A percentile compares a stretch with the other conserved stretches of the same genome.
Evolutionary conservation across 2,888 invertebrate genomes (phyloP).

Genomic region (Drosophila neonasuta): DNA sequence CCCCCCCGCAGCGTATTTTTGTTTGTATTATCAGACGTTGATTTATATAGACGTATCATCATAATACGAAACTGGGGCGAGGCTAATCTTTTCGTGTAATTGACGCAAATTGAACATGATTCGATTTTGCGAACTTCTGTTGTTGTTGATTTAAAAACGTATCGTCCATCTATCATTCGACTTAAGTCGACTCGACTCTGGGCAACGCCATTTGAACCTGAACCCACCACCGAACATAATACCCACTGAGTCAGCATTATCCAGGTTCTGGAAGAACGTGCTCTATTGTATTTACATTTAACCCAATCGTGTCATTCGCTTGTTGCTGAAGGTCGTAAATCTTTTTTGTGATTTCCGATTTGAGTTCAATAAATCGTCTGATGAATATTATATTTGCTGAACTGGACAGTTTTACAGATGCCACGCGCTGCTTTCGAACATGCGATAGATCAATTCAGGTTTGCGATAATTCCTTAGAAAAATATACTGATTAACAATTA

Average conservation of each 20-base stretch:
- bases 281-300: conserved; percentile 23
- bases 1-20: conserved; percentile 47
- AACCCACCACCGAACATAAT: not conserved
- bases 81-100: conserved; percentile 72
- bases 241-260: conserved; percentile 37
- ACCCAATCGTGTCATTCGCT: conserved; percentile 27
- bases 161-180: conserved; percentile 14
- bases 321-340: conserved; percentile 13
- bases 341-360: conserved; percentile 11
- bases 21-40: conserved; percentile 61
- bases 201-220: conserved; percentile 41
- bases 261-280: conserved; percentile 29
- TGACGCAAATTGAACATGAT: conserved; percentile 67
- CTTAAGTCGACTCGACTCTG: conserved; percentile 8
- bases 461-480: not conserved
- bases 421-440: conserved; percentile 1
- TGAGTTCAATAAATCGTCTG: conserved; percentile 12
- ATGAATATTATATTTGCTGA: conserved; percentile 8
- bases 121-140: conserved; percentile 40
- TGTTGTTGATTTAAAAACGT: conserved; percentile 20
- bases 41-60: conserved; percentile 56
- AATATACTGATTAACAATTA: not conserved
- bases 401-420: conserved; percentile 6
- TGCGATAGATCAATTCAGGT: not conserved
- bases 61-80: conserved; percentile 60